Evolutionary conservation across 2,113 vertebrate species (phyloP).

Genomic region (Spea multiplicata): DNA sequence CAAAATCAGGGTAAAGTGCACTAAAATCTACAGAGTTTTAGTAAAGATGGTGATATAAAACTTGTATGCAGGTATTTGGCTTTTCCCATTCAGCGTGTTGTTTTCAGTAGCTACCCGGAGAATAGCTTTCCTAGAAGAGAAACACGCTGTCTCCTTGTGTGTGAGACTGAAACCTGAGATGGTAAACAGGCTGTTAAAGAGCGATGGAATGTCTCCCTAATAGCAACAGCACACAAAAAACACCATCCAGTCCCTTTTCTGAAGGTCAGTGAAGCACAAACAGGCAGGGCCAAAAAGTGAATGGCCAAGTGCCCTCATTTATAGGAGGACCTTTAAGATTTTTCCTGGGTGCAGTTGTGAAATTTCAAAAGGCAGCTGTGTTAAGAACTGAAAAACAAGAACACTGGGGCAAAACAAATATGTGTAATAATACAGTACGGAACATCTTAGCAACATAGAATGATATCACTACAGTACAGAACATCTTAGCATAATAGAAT

Average conservation of each 20-base stretch:
- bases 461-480: no score
- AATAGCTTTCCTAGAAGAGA: constrained; percentile 22
- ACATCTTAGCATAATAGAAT: no score
- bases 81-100: neutral
- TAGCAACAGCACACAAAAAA: constrained; percentile 29
- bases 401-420: no score
- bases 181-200: constrained; percentile 34
- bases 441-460: no score
- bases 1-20: no score
- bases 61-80: no score
- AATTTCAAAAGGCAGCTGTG: neutral
- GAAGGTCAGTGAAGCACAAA: constrained; percentile 32
- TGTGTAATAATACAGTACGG: no score
- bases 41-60: no score
- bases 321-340: neutral
- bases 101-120: neutral
- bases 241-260: constrained; percentile 7
- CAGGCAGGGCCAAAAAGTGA: constrained; percentile 29
- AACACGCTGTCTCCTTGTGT: constrained; percentile 5
- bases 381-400: neutral
- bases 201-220: constrained; percentile 36
- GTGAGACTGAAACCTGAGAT: constrained; percentile 25
- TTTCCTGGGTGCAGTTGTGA: neutral
- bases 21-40: no score
- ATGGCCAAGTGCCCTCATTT: constrained; percentile 25